These are phyloP conservation scores for Myocastor coypus DNA, from an alignment of 2,113 vertebrate genomes.

Conservation along the genomic window DNA sequence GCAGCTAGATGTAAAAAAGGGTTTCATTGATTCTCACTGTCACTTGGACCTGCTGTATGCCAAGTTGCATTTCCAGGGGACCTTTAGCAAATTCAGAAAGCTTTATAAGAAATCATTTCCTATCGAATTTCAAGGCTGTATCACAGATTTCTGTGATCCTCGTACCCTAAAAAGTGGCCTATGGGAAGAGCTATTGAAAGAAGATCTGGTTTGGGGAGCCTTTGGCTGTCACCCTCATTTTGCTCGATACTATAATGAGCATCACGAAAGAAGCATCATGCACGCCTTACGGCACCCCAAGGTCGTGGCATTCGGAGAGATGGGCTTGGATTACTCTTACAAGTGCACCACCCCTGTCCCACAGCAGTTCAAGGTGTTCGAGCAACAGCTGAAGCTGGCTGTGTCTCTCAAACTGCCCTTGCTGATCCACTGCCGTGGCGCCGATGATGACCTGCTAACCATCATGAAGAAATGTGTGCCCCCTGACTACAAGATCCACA, in stretches of 20 bases:
- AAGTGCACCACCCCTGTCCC: conserved; percentile 87
- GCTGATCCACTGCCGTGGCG: conserved; percentile 92
- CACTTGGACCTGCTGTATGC: conserved; percentile 92
- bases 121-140: conserved; percentile 90
- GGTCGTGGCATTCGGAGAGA: conserved; percentile 92
- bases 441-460: conserved; percentile 89
- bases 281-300: conserved; percentile 91
- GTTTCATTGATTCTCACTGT: conserved; percentile 94
- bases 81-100: conserved; percentile 87
- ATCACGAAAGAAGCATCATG: conserved; percentile 87
- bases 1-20: neutral
- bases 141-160: conserved; percentile 93
- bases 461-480: conserved; percentile 93
- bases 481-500: conserved; percentile 92
- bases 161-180: conserved; percentile 82
- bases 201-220: conserved; percentile 93
- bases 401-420: conserved; percentile 91
- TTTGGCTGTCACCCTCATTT: conserved; percentile 96
- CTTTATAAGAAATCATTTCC: conserved; percentile 86
- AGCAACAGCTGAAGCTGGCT: conserved; percentile 90
- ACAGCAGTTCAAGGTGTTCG: conserved; percentile 91
- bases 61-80: conserved; percentile 87
- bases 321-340: conserved; percentile 92
- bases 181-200: conserved; percentile 90
- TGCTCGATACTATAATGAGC: conserved; percentile 87